Conservation (phyloP, 2,888 invertebrate genomes). For the Agrochola lota region DNA sequence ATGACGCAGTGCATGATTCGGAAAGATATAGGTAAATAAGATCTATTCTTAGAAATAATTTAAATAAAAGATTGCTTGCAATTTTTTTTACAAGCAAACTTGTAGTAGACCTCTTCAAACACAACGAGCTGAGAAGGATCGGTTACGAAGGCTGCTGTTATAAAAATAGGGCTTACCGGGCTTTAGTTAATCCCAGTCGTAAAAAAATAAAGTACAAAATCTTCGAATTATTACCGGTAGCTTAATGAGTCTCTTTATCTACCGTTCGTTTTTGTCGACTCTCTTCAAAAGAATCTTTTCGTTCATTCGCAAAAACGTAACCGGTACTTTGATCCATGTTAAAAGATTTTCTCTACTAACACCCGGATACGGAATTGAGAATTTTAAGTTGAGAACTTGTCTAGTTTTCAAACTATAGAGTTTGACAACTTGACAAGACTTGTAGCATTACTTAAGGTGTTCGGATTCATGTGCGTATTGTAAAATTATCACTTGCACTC, state of each 20-base stretch:
- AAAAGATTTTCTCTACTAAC: not conserved
- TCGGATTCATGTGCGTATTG: too few species aligned
- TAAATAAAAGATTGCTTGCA: not conserved
- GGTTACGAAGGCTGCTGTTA: not conserved
- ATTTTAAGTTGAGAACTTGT: not conserved
- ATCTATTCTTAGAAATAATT: not conserved
- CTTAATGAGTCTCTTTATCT: conserved; percentile 13
- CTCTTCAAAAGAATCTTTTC: not conserved
- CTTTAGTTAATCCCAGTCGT: not conserved
- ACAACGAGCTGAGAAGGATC: not conserved
- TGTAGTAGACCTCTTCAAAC: not conserved
- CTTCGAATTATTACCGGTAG: not conserved
- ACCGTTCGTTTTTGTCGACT: not conserved
- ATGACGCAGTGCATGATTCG: not conserved
- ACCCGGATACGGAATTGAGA: not conserved
- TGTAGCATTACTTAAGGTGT: not conserved
- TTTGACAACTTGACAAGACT: too few species aligned
- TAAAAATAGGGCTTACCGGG: not conserved
- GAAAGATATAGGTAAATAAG: not conserved
- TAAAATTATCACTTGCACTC: too few species aligned
- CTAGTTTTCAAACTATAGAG: not conserved
- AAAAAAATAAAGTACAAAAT: conserved; percentile 3
- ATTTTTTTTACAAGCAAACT: not conserved
- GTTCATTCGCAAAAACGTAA: not conserved
- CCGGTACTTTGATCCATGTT: conserved; percentile 1